Conservation (phyloP, 1,140 invertebrate species). For the Sitobion miscanthi region DNA sequence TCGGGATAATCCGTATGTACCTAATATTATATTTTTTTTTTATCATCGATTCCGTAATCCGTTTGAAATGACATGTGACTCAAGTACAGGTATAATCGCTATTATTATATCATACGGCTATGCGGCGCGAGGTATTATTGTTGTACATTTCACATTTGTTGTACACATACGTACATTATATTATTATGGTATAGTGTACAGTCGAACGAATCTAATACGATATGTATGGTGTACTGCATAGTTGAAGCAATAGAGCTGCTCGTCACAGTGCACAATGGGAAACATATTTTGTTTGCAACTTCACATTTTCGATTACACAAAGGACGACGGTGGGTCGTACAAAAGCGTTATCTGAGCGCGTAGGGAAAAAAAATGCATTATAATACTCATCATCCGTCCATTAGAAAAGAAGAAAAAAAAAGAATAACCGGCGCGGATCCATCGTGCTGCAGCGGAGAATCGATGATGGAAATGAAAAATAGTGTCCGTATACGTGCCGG, state of each 20-base stretch:
- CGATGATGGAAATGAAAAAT: constrained; percentile 43
- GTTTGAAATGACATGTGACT: background rate
- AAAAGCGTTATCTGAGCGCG: constrained; percentile 34
- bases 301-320: background rate
- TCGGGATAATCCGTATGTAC: background rate
- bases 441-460: constrained; percentile 24
- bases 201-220: background rate
- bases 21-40: background rate
- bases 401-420: constrained; percentile 16
- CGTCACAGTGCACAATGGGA: constrained; percentile 10
- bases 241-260: background rate
- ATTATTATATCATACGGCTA: background rate
- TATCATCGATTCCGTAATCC: background rate
- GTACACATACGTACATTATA: background rate
- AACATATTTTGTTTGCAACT: constrained; percentile 18
- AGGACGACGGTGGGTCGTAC: background rate
- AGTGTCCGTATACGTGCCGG: background rate
- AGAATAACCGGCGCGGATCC: constrained; percentile 27
- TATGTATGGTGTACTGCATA: background rate
- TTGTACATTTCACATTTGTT: background rate
- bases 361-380: background rate
- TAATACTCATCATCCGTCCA: constrained; percentile 21
- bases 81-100: background rate
- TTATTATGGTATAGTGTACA: background rate
- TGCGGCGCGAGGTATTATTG: background rate